Base-by-base conservation (phyloP, 2,113 vertebrate genomes). In the Craseonycteris thonglongyai region DNA sequence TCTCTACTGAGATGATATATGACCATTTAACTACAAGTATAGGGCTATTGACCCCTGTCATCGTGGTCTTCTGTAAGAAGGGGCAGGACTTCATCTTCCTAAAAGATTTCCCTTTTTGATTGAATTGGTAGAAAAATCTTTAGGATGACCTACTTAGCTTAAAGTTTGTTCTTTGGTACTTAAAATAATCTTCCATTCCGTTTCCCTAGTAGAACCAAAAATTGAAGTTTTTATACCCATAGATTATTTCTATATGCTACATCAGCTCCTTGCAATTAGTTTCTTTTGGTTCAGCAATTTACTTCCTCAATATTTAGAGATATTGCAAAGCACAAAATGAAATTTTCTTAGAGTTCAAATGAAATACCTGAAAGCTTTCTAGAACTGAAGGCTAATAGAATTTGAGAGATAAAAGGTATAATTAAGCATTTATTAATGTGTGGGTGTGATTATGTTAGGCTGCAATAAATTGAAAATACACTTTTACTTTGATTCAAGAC, bases 181-280 rank as follows among this genome's bases (percentile, higher is more conserved):
- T 96, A 91, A 95, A 89, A 78, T 93, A 90, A 47, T 69, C 65
- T 79, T 94, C 79, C 72, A 76, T 81, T 75, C 10, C 18, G 80
- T 45, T 94, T 86, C 40, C 11, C 26, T 83, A 54, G 40, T 33
- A 80, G 35, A 21, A 81, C 35, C 45, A 5, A 74, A 94, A 69
- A 87, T 71, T 51, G 38, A 95, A 63, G 83, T 63, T 45, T 61
- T 13, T 66, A 90, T 66, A 74, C 19, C 28, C 21, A 13, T 47
- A 78, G 54, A 24, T 79, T 76, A n/a, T 90, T 96, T 94, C 28
- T 94, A 21, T 79, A 16, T 72, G 47, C 47, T 88, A 30, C 35
- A 72, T 93, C n/a, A 93, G 15, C 42, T 94, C 68, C 94, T 96
- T 56, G 42, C 51, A 84, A 22, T 89, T 94, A 69, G n/a, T 83